Evolutionary conservation across 2,113 vertebrate species (phyloP), one percentile per base, ranked within the genome.

Genomic region (Paraplagusia blochii): DNA sequence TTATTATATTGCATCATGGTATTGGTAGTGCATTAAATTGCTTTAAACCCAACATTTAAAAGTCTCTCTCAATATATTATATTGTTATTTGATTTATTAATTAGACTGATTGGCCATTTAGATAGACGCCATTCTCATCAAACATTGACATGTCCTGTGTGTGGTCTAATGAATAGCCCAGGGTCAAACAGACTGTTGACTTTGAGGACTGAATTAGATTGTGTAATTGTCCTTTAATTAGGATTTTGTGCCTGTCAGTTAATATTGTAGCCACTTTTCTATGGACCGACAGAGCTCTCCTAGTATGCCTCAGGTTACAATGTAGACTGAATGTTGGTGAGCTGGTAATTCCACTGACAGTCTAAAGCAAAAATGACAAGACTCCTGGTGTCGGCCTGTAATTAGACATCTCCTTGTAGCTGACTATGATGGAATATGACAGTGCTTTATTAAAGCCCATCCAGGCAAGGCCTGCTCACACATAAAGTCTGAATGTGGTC

Each of bases 361-460:
- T 44, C 9, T 35, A 35, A 18, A 43, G 56, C 56, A 43, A 57
- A 53, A 17, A 57, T 16, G 69, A 50, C 17, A 69, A 69, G 72
- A 73, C 74, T n/a, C 72, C 65, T 8, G 43, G 65, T 73, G 70
- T 53, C 57, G 56, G 12, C 46, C 63, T 35, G 52, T 82, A 81
- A 82, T 84, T 74, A 79, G 75, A 58, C 29, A 4, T 67, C 65
- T 52, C 70, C 69, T 74, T 9, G 53, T 47, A 69, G 77, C 72
- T 48, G 67, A 74, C 47, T 43, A 58, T 59, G 75, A 84, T 77
- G 44, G 62, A 63, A 39, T 66, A 14, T 64, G 84, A 79, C 84
- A 74, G 77, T 0, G 73, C 63, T 67, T 79, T 72, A 80, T 86
- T 84, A 77, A 72, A 82, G 64, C 33, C 3, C 58, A 68, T 66